A percentile compares a stretch with the other conserved stretches of the same genome.
Evolutionary conservation across 2,113 vertebrate species (phyloP).

Genomic region (Sarotherodon lohbergeri): DNA sequence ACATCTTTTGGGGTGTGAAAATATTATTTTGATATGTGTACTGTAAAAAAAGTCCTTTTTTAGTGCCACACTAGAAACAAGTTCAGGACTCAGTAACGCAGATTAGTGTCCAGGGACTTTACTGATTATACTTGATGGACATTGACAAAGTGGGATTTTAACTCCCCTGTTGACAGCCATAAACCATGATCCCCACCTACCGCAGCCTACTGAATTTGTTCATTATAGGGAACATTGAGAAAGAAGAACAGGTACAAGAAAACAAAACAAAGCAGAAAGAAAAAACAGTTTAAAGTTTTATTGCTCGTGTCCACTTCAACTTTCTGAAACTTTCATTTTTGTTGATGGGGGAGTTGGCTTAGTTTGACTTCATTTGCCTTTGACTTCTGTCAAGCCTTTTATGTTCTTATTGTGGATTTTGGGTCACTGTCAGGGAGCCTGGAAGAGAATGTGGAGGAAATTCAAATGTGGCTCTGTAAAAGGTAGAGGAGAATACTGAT

Average conservation of each 20-base stretch:
- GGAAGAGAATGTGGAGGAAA: slow-evolving; percentile 40
- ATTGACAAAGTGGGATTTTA: neutral
- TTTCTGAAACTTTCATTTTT: slow-evolving; percentile 29
- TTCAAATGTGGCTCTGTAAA: slow-evolving; percentile 24
- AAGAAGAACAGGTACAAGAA: neutral
- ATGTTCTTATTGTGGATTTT: slow-evolving; percentile 45
- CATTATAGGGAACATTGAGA: neutral
- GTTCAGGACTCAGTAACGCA: neutral
- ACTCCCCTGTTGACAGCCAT: neutral
- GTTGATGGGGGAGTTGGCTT: slow-evolving; percentile 21
- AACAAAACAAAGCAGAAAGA: neutral
- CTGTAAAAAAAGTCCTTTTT: neutral
- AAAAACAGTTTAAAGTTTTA: neutral
- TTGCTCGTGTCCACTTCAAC: neutral
- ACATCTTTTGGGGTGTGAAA: neutral
- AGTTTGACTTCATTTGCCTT: slow-evolving; percentile 20
- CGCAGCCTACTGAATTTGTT: neutral
- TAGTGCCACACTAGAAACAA: neutral
- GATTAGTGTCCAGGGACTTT: neutral
- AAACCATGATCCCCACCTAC: neutral
- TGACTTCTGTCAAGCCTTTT: slow-evolving; percentile 43
- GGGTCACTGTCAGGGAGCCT: slow-evolving; percentile 19
- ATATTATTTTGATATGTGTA: neutral
- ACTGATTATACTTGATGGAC: neutral
- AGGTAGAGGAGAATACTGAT: slow-evolving; percentile 27